Conservation (phyloP, 2,888 invertebrate species). For the Balanococcus diminutus region DNA sequence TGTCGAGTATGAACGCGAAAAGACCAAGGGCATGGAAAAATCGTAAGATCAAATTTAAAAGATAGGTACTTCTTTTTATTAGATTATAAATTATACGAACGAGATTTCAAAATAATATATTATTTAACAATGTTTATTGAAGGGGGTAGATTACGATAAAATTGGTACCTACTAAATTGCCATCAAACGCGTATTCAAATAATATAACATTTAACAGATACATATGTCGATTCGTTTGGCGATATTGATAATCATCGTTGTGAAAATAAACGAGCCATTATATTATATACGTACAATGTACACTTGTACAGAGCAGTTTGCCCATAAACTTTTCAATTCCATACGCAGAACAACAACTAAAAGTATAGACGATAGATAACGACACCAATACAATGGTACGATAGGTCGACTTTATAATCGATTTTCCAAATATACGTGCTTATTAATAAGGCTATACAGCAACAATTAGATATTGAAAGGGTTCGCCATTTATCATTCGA, state of each 20-base stretch:
- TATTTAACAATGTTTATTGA: background rate
- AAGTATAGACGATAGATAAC: background rate
- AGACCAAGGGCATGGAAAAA: slow-evolving; percentile 22
- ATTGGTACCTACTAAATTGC: background rate
- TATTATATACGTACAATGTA: too few species aligned
- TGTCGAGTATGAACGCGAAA: background rate
- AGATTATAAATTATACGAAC: background rate
- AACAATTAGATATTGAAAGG: background rate
- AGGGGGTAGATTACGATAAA: background rate
- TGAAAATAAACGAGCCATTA: too few species aligned
- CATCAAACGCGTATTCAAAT: background rate
- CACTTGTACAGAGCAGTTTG: too few species aligned
- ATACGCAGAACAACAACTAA: background rate
- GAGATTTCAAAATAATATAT: background rate
- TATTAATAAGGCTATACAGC: background rate
- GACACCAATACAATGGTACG: background rate
- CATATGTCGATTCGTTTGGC: background rate
- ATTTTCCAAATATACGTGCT: slow-evolving; percentile 19
- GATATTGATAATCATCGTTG: background rate
- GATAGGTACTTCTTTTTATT: background rate
- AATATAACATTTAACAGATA: background rate
- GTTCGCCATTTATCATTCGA: background rate
- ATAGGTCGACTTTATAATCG: slow-evolving; percentile 9
- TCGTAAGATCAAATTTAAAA: background rate
- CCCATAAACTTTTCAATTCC: background rate